Conservation (phyloP, 1,140 invertebrate species). For the Stratiolaelaps scimitus region DNA sequence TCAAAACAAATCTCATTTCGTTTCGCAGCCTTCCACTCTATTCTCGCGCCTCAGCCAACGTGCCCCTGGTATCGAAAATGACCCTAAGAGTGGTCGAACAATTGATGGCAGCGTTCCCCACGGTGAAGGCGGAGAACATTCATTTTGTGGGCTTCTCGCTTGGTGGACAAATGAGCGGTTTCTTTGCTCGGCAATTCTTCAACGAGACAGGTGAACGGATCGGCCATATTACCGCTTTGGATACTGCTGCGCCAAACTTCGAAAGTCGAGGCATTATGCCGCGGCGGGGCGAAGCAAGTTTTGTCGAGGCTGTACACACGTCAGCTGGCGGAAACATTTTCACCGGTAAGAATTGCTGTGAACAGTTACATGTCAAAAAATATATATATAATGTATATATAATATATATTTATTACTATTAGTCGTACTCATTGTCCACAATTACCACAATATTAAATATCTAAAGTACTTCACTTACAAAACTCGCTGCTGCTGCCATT, state of each 20-base stretch:
- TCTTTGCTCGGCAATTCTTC: slow-evolving; percentile 40
- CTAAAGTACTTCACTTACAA: too few relatives aligned
- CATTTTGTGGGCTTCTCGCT: slow-evolving; percentile 52
- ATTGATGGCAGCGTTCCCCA: not conserved
- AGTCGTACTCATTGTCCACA: too few relatives aligned
- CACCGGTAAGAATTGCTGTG: slow-evolving; percentile 48
- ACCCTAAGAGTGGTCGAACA: not conserved
- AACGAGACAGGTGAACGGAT: not conserved
- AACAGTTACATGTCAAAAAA: too few relatives aligned
- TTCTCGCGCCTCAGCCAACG: not conserved
- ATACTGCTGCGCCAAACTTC: slow-evolving; percentile 56
- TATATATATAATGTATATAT: too few relatives aligned
- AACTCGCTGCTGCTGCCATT: too few relatives aligned
- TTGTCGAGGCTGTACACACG: slow-evolving; percentile 60
- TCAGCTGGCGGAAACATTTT: slow-evolving; percentile 41
- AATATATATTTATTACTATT: too few relatives aligned
- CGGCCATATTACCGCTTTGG: slow-evolving; percentile 44
- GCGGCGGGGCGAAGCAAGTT: slow-evolving; percentile 50
- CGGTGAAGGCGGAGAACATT: slow-evolving; percentile 37
- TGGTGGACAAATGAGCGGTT: slow-evolving; percentile 51
- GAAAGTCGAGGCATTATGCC: slow-evolving; percentile 42
- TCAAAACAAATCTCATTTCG: not conserved
- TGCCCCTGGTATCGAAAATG: not conserved
- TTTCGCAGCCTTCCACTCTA: slow-evolving; percentile 4
- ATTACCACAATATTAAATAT: too few relatives aligned